Base-by-base conservation (phyloP, 2,797 vertebrate genomes). In the Odontamblyopus lacepedii region DNA sequence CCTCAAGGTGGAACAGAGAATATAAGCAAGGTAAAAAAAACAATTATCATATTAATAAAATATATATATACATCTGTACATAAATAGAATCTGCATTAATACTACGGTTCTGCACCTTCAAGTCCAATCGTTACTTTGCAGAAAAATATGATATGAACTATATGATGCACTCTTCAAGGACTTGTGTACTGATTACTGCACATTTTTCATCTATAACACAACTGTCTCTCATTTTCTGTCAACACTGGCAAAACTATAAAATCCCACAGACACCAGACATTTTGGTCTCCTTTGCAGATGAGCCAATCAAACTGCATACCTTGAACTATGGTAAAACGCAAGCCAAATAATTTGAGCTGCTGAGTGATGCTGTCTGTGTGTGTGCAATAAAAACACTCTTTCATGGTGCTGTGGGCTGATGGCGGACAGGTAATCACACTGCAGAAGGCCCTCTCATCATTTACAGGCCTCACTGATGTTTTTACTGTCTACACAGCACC, bases 331-430 rank as follows among this genome's bases (percentile, higher is more conserved):
- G 68, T 74, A 53, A 59, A 65, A 76, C 71, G 56, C 59, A 66
- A 69, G 76, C 79, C 84, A 81, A 89, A 82, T 91, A 87, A 90
- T 93, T 78, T 76, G 51, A 83, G 79, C 71, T 81, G 90, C 73
- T 88, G 92, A 94, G 84, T 88, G 91, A 93, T 85, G 89, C 88
- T 75, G 83, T 88, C 87, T 85, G 71, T 85, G 73, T 78, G 57
- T 55, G 77, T 1, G 70, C 75, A 83, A 81, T 87, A 75, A 88
- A 88, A 82, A 74, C 78, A 51, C 53, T 51, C 55, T 78, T 73
- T 83, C 29, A 70, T 60, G 81, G 72, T 60, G 75, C 32, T 4
- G 9, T n/a, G 71, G 78, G 83, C 55, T 78, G 80, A 78, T 69
- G 79, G 71, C 71, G 78, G 78, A 83, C 76, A 75, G 73, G 78